Evolutionary conservation across 2,797 vertebrate genomes (phyloP), one percentile per base, ranked within the genome.

Genomic region (Acanthurus lineatus): DNA sequence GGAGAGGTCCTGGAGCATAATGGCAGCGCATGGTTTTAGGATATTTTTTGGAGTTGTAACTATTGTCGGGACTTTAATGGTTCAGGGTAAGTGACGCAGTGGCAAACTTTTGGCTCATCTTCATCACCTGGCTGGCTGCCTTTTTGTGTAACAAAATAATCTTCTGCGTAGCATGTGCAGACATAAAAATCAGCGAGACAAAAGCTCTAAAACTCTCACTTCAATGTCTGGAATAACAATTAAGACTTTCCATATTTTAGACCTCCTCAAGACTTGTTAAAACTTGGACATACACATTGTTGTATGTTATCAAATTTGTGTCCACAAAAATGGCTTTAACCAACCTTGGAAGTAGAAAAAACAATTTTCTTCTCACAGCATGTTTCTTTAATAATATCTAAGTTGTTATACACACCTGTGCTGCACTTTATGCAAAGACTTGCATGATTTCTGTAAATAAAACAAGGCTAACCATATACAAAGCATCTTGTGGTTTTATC

Each of bases 61-160:
- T 63, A 48, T 85, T 53, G 80, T 95, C 2, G 68, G 91, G 85
- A 76, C 76, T 56, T 63, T 85, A 16, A 22, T 80, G 17, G 60
- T 79, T 51, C 86, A 82, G 83, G 95, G 95, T 96, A 93, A 88
- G 93, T 91, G 25, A 45, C 62, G 5, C 60, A 56, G 48, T 64
- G 54, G 47, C 35, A 47, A 78, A 68, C 45, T 44, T 75, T 86
- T 85, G 69, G 62, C 67, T 79, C 52, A 58, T 73, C 44, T 4
- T 63, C 28, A 44, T 20, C 0, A 19, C 71, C 62, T 52, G 58
- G 19, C 28, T 48, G 14, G 38, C 38, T 63, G 69, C 22, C 49
- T 40, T 52, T 45, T 12, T 57, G 28, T 40, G 25, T 20, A 35
- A 66, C 65, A 68, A 70, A 69, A 71, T 53, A 49, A 79, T 73